These are phyloP conservation scores for Leuciscus waleckii DNA, from an alignment of 2,797 vertebrate genomes.

Conservation along the genomic window DNA sequence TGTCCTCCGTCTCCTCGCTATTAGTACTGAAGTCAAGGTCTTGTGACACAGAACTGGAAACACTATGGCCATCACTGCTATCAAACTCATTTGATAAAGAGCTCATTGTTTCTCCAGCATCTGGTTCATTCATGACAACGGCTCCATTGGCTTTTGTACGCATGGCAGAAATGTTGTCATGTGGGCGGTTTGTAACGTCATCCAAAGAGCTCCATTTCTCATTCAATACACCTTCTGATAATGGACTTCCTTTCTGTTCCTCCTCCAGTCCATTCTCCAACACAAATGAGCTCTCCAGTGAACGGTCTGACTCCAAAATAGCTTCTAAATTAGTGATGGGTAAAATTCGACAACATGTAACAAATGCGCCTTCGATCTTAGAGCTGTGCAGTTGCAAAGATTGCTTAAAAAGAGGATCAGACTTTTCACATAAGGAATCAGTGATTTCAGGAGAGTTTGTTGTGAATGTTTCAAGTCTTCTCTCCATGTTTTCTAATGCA, in stretches of 20 bases:
- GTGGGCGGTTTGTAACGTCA: not conserved
- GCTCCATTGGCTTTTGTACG: conserved; percentile 12
- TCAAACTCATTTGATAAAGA: conserved; percentile 56
- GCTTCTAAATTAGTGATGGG: conserved; percentile 56
- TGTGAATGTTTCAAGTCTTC: not conserved
- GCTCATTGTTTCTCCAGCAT: conserved; percentile 43
- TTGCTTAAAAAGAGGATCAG: conserved; percentile 26
- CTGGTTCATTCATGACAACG: conserved; percentile 41
- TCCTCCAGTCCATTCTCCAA: conserved; percentile 18
- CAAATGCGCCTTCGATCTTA: conserved; percentile 10
- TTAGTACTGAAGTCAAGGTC: conserved; percentile 50
- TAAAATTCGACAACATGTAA: conserved; percentile 29
- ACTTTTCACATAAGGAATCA: conserved; percentile 16
- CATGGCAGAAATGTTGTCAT: conserved; percentile 9
- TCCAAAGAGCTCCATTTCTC: conserved; percentile 28
- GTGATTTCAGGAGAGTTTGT: conserved; percentile 12
- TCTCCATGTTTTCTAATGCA: conserved; percentile 22
- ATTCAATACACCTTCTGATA: conserved; percentile 13
- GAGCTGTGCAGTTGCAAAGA: conserved; percentile 6
- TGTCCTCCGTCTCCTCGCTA: conserved; percentile 52
- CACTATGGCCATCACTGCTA: conserved; percentile 53
- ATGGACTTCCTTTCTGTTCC: not conserved
- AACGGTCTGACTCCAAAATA: conserved; percentile 54
- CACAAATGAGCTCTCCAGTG: conserved; percentile 40
- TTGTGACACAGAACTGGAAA: conserved; percentile 37